A percentile compares a stretch with the other conserved stretches of the same genome.
These are phyloP conservation scores for Pseudochirops cupreus DNA, from an alignment of 2,797 vertebrate species.

Conservation along the genomic window DNA sequence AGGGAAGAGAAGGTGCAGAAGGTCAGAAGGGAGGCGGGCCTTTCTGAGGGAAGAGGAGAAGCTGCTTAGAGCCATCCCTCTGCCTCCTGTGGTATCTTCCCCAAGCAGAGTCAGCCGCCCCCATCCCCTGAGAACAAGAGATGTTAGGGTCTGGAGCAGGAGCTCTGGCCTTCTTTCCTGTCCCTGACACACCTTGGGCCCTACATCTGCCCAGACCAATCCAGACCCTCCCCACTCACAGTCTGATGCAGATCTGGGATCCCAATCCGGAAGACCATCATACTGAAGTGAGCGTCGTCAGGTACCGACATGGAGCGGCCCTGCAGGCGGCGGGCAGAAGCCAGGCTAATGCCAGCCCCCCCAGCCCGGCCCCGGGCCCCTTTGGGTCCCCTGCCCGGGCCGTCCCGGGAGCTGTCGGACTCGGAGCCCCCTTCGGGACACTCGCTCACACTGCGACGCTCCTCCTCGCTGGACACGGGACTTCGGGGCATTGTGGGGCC, in stretches of 20 bases:
- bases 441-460: conserved; percentile 90
- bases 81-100: not conserved
- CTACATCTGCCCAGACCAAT: too few relatives aligned
- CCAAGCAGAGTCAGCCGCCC: too few relatives aligned
- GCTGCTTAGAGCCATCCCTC: not conserved
- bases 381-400: conserved; percentile 78
- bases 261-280: conserved; percentile 96
- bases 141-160: too few relatives aligned
- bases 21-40: not conserved
- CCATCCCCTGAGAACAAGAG: not conserved
- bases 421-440: conserved; percentile 93
- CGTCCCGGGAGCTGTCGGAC: conserved; percentile 89
- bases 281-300: conserved; percentile 93
- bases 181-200: too few relatives aligned
- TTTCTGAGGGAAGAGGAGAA: not conserved
- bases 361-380: conserved; percentile 76
- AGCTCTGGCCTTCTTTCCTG: too few relatives aligned
- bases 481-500: conserved; percentile 95
- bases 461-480: conserved; percentile 95
- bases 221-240: conserved; percentile 84
- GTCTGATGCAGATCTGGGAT: conserved; percentile 98
- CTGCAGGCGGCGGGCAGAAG: conserved; percentile 86
- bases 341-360: conserved; percentile 83
- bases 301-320: conserved; percentile 88
- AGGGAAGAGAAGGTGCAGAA: not conserved